Evolutionary conservation across 2,797 vertebrate genomes (phyloP).

Genomic region (Brachyrhaphis roseni): DNA sequence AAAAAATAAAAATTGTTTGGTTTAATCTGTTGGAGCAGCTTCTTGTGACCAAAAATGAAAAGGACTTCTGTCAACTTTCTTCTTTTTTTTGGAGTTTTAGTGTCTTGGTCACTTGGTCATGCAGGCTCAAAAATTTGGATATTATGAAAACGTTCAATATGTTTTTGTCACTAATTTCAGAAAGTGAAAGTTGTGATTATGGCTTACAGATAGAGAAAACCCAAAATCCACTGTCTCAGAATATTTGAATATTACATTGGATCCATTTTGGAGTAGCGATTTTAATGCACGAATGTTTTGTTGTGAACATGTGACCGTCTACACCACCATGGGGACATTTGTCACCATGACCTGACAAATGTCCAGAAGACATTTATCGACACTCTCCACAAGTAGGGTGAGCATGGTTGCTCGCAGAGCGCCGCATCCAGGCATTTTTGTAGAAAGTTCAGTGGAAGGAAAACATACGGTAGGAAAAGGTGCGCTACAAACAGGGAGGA

Average conservation of each 20-base stretch:
- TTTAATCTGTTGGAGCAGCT: background rate
- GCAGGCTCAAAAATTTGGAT: background rate
- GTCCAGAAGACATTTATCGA: background rate
- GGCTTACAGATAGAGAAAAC: background rate
- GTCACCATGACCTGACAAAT: background rate
- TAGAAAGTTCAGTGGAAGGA: conserved; percentile 1
- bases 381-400: background rate
- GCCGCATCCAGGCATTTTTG: background rate
- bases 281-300: background rate
- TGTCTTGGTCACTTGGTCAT: background rate
- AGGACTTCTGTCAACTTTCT: too few relatives aligned
- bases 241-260: background rate
- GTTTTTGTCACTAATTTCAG: background rate
- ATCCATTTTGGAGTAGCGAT: background rate
- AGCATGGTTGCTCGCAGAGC: background rate
- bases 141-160: background rate
- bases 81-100: background rate
- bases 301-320: background rate
- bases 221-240: background rate
- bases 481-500: background rate
- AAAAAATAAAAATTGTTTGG: too few relatives aligned
- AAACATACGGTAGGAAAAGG: background rate
- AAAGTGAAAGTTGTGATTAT: background rate
- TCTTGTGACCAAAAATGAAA: background rate
- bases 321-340: background rate